Base-by-base conservation (phyloP, 1,140 invertebrate species). In the Ceratosolen solmsi region DNA sequence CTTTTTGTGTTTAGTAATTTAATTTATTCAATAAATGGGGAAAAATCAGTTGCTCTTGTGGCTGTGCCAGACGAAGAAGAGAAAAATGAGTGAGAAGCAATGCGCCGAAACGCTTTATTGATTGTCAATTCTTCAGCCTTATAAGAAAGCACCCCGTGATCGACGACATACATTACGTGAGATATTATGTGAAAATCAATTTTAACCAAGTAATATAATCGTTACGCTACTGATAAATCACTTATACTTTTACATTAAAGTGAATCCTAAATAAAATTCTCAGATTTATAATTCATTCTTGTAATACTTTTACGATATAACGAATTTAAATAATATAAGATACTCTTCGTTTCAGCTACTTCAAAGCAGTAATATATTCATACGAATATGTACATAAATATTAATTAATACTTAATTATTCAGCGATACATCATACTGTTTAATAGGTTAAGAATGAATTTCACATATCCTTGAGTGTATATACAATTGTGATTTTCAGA, bases 11-110 rank as follows among this genome's bases (percentile, higher is more conserved):
- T 87, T 89, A 88, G 86, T 86, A 84, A 88, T 87, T 90, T 90
- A 89, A 91, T 90, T 91, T 90, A 91, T 90, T 90, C 83, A 88
- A 86, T 74, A 86, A 85, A 82, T 60, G 65, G 54, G n/a, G 36
- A 60, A 13, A 84, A 86, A 85, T 89, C 87, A 88, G 86, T 90
- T 88, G 89, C 86, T 89, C 84, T 88, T 86, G 88, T 91, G 89
- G 90, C 89, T 91, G 89, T 90, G 89, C 86, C 89, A 88, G 60
- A 75, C 58, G 25, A 75, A 56, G 60, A 75, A 54, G 60, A 56
- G 58, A 54, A 51, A 80, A 78, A 54, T n/a, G 74, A 90, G 84
- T 82, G 86, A 85, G 84, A 86, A 85, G 82, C 84, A 79, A 86
- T 84, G 84, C 82, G 80, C 84, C 85, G 80, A 80, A 72, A 54